phyloP scores from a whole-genome alignment of 2,113 vertebrate species.

The Madoqua kirkii region DNA sequence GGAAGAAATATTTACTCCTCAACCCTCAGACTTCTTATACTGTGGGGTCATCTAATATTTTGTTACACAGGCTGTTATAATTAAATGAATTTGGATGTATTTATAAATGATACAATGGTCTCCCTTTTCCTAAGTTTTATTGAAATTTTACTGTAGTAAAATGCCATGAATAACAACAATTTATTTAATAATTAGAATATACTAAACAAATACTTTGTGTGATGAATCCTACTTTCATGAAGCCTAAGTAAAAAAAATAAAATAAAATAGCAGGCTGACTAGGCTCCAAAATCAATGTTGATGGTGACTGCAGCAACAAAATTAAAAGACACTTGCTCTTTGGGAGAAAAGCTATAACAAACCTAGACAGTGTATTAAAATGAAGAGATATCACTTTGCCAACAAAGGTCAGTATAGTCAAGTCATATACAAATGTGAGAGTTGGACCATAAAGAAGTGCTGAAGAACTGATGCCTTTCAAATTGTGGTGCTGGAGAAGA shows the following conservation, averaged over 20 bases:
- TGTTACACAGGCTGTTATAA: neutral
- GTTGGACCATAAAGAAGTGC: neutral
- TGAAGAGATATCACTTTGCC: neutral
- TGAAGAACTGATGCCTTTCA: neutral
- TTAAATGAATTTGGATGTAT: neutral
- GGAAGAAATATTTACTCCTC: neutral
- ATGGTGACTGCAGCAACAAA: neutral
- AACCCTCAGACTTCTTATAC: neutral
- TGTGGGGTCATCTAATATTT: neutral
- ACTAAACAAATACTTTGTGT: neutral
- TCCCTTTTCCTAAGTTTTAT: neutral
- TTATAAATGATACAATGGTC: neutral
- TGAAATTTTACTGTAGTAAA: neutral
- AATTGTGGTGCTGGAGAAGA: neutral
- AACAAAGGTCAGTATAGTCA: neutral
- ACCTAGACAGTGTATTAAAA: neutral
- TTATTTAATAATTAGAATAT: neutral
- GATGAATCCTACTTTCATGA: neutral
- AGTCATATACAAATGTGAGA: neutral
- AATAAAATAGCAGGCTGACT: neutral
- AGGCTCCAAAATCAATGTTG: neutral
- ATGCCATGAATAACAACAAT: neutral
- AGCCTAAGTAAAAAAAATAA: neutral
- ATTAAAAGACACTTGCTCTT: neutral
- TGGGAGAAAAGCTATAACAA: neutral